Evolutionary conservation across 2,113 vertebrate species (phyloP).

Genomic region (Brachypodius melanocephalos): DNA sequence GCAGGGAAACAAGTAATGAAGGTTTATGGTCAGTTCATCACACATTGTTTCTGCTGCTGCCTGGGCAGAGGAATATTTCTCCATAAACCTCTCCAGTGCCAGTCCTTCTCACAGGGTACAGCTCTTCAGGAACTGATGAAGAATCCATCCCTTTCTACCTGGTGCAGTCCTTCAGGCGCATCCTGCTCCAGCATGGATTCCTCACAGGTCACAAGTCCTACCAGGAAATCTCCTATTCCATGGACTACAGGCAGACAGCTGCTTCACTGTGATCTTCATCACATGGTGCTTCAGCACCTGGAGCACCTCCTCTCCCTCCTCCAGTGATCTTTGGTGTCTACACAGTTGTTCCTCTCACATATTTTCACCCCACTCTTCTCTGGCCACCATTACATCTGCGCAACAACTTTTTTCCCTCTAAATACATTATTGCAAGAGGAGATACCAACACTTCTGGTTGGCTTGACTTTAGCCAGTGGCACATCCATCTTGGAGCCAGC

Average conservation of each 20-base stretch:
- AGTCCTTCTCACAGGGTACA: neutral
- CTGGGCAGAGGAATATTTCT: neutral
- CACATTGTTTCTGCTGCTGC: accelerated
- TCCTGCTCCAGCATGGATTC: neutral
- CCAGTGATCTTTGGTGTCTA: neutral
- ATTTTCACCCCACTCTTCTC: accelerated
- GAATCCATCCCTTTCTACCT: neutral
- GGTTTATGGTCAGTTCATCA: neutral
- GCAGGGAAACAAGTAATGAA: neutral
- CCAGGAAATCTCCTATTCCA: neutral
- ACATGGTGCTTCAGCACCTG: neutral
- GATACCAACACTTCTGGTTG: neutral
- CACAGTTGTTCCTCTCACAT: neutral
- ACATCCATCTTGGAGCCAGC: neutral
- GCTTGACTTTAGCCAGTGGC: neutral
- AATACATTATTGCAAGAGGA: neutral
- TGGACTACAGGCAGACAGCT: neutral
- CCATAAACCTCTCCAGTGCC: neutral
- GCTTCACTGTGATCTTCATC: neutral
- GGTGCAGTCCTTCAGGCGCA: neutral
- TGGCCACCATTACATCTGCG: too few species aligned
- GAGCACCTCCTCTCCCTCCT: neutral
- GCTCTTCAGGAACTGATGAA: neutral
- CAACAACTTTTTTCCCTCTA: neutral
- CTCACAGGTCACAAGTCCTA: neutral